Evolutionary conservation across 1,140 invertebrate species (phyloP), one percentile per base, ranked within the genome.

Genomic region (Drosophila lowei): DNA sequence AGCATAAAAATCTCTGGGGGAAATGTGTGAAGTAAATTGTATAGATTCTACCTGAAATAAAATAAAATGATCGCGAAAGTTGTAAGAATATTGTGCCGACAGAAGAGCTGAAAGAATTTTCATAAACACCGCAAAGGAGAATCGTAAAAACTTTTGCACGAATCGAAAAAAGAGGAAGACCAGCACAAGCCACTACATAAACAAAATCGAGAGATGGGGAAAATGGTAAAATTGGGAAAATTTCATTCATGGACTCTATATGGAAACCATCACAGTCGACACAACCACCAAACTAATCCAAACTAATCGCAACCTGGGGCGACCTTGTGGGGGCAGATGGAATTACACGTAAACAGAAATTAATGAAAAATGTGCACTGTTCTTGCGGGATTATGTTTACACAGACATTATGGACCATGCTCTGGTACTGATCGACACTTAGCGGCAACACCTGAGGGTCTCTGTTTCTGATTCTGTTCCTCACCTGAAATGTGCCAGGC

Each of bases 401-500:
- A 49, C 21, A n/a, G 8, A n/a, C 6, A 15, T 16, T 16, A 30
- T n/a, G 15, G 15, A 16, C 46, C 43, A 34, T 44, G 61, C 63
- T 57, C 50, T 61, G 15, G 13, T 18, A 21, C 25, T 16, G 56
- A 79, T 72, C 63, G 55, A 34, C 63, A 71, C 48, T 57, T 44
- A 50, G 30, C 13, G 67, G 21, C 25, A 5, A 55, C 18, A 13
- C 7, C 2, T 43, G 3, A 41, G 16, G 9, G 30, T 30, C 3
- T 18, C 18, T 8, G 30, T 0, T 34, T 6, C 5, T 6, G 25
- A 6, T 6, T 0, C 25, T 15, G 6, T 46, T 42, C 53, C 83
- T 79, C 63, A 90, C 88, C 88, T 76, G 65, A 53, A 34, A 84
- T 88, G 38, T 80, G 81, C 61, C 73, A 90, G 60, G 71, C 79